Evolutionary conservation across 1,140 invertebrate genomes (phyloP), one percentile per base, ranked within the genome.

Genomic region (Drosophila willistoni): DNA sequence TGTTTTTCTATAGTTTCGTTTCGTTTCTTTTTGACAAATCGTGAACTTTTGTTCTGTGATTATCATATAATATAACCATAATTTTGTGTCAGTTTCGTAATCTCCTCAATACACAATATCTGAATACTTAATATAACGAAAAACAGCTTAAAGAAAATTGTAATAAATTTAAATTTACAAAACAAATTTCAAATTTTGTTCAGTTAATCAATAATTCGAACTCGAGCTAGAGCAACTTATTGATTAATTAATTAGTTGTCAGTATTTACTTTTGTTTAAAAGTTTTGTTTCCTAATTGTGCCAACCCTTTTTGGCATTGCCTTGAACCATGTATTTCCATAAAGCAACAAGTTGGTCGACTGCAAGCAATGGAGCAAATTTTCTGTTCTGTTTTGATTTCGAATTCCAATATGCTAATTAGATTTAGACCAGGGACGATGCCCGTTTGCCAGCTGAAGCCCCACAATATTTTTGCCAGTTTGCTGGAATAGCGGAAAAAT

Each of bases 391-490:
- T 19, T 51, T 17, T 51, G 17, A 51, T 22, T 51, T 17, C 17
- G 12, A 47, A 61, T 29, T 63, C 71, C 68, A 73, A 62, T 83
- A 89, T 87, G 84, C 74, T 87, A 87, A 87, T 87, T 87, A 89
- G 84, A 87, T 87, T 87, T 87, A 72, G 19, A 68, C 68, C 77
- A 77, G 73, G 84, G 84, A 71, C 83, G 68, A 42, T 51, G 55
- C 17, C 44, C 19, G 17, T 22, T 39, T 25, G 44, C 44, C 44
- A 42, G 22, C 54, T 63, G 84, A 87, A 87, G 84, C 84, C 84
- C 71, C 51, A 87, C 73, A 89, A 87, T 55, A 51, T 41, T 41
- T 6, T 25, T 59, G 36, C 36, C 51, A 47, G 41, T 63, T 65
- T 56, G 39, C 36, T 55, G 44, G 42, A 54, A 42, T 36, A 59